These are phyloP conservation scores for Scaptodrosophila lebanonensis DNA, from an alignment of 1,140 invertebrate genomes.

Conservation along the genomic window DNA sequence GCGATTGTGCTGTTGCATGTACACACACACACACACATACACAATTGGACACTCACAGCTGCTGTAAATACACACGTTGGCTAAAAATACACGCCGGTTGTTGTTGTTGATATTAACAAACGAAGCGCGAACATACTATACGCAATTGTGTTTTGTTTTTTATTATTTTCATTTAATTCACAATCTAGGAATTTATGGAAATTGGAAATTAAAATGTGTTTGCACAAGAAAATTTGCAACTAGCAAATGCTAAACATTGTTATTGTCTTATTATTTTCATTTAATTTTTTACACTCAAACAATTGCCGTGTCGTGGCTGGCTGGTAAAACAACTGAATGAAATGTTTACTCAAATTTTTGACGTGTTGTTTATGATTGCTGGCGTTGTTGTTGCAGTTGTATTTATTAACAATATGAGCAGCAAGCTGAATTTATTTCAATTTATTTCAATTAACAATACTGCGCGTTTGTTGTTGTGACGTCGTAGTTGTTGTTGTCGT, in stretches of 20 bases:
- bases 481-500: slow-evolving; percentile 2
- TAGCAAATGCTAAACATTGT: too few species aligned
- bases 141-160: slow-evolving; percentile 3
- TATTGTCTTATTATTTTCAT: too few species aligned
- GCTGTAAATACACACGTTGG: too few species aligned
- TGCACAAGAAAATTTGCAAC: too few species aligned
- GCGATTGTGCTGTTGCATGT: too few species aligned
- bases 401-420: slow-evolving; percentile 70
- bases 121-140: too few species aligned
- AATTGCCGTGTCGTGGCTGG: slow-evolving; percentile 9
- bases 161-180: background rate
- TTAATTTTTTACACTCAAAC: background rate
- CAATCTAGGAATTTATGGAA: background rate
- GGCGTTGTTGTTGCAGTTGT: slow-evolving; percentile 22
- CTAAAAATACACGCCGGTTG: too few species aligned
- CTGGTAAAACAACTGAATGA: slow-evolving; percentile 1
- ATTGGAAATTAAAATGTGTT: too few species aligned
- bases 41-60: too few species aligned
- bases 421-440: slow-evolving; percentile 70
- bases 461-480: slow-evolving; percentile 9
- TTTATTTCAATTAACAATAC: slow-evolving; percentile 74
- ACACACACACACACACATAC: too few species aligned
- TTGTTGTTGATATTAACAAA: too few species aligned
- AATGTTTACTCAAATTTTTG: slow-evolving; percentile 12
- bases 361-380: slow-evolving; percentile 9